Evolutionary conservation across 2,797 vertebrate species (phyloP), one percentile per base, ranked within the genome.

Genomic region (Sciurus carolinensis): DNA sequence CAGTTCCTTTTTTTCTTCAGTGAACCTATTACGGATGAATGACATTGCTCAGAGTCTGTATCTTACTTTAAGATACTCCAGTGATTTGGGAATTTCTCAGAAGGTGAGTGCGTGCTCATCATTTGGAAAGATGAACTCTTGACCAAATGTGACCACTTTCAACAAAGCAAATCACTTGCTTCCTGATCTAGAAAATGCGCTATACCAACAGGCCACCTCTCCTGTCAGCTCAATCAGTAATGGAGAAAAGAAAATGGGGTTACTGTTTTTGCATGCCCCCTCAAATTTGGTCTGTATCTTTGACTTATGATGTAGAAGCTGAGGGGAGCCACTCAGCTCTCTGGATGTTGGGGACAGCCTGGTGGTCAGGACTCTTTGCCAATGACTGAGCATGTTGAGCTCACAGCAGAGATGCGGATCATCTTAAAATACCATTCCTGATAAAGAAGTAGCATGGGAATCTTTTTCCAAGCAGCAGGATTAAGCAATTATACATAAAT

Each of bases 1-100:
- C 73, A 84, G 36, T 72, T 50, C 93, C 96, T 95, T 88, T 90
- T 97, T 96, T 91, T 95, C 80, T 67, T 57, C 66, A 96, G 73
- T 62, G 57, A 94, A 77, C 71, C 6, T 39, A 96, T 98, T 98
- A 98, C 92, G 90, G 90, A 96, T 97, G 90, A 97, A 83, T 92
- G 95, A 82, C 15, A 8, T 69, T 69, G 13, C 30, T 66, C 87
- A 44, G 30, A 50, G 36, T 67, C 44, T 54, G 5, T 42, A 67
- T 83, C 90, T 67, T 71, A 92, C 36, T 88, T 92, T 36, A n/a
- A 93, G 69, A 9, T 64, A 42, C 28, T 30, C 28, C 85, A 15
- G 54, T 59, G 14, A 39, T 73, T 39, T 36, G 6, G 44, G 36
- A 6, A 42, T 75, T 75, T 88, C 14, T 67, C 30, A 84, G 79